These are phyloP conservation scores for Cnemophilus loriae DNA, from an alignment of 2,113 vertebrate species.

Conservation along the genomic window DNA sequence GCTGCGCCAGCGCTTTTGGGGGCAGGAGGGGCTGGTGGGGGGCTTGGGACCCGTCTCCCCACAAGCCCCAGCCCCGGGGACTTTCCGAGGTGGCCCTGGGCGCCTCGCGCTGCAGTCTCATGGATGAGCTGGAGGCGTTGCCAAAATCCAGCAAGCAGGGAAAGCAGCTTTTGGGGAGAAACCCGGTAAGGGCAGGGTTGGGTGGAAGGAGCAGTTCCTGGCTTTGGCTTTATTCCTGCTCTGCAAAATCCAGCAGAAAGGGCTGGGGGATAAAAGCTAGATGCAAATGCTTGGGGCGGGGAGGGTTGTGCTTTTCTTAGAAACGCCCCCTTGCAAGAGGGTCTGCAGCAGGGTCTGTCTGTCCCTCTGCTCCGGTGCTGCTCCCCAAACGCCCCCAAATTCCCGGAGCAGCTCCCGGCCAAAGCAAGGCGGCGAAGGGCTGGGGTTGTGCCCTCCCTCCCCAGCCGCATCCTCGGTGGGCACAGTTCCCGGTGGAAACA, in stretches of 20 bases:
- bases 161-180: not conserved
- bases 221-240: not conserved
- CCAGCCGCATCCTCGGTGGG: not conserved
- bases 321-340: not conserved
- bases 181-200: not conserved
- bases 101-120: not conserved
- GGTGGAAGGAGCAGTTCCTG: not conserved
- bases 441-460: not conserved
- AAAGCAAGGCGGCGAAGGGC: accelerated
- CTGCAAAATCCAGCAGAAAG: accelerated
- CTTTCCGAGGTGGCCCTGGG: not conserved
- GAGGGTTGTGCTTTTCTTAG: not conserved
- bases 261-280: not conserved
- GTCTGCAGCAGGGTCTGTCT: not conserved
- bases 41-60: not conserved
- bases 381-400: accelerated
- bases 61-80: accelerated
- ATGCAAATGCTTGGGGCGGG: not conserved
- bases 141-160: accelerated
- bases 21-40: not conserved
- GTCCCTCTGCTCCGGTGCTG: not conserved
- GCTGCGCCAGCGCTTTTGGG: not conserved
- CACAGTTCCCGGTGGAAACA: not conserved
- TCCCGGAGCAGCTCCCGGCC: not conserved
- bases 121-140: not conserved